Conservation (phyloP, 2,888 invertebrate species). For the Xestia c-nigrum region DNA sequence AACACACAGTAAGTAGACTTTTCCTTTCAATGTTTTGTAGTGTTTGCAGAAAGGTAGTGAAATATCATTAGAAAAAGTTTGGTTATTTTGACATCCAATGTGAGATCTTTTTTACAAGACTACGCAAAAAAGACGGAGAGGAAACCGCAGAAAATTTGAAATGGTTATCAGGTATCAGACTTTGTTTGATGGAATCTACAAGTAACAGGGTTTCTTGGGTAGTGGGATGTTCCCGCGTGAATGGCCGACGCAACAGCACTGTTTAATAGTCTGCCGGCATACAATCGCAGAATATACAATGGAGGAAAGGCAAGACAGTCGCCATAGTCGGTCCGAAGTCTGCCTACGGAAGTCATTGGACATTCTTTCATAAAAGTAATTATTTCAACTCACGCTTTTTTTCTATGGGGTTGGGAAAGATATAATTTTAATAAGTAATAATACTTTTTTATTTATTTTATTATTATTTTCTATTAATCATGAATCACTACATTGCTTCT, state of each 20-base stretch:
- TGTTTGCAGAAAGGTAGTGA: background rate
- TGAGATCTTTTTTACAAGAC: background rate
- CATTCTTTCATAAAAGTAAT: constrained; percentile 10
- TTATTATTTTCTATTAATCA: background rate
- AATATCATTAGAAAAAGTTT: background rate
- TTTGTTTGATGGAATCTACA: constrained; percentile 32
- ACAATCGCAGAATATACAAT: constrained; percentile 23
- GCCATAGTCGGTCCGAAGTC: constrained; percentile 8
- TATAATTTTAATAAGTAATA: too few species aligned
- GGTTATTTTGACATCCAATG: background rate
- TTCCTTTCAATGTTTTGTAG: background rate
- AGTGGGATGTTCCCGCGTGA: constrained; percentile 48
- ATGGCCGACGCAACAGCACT: background rate
- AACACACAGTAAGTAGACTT: background rate
- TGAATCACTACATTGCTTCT: background rate
- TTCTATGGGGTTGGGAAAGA: background rate
- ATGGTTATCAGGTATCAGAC: background rate
- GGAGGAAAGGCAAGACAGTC: constrained; percentile 21
- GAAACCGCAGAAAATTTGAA: constrained; percentile 3
- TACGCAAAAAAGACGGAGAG: background rate
- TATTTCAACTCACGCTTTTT: background rate
- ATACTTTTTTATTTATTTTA: too few species aligned
- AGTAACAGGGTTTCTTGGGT: constrained; percentile 30
- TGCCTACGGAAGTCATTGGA: constrained; percentile 18
- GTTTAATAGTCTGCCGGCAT: constrained; percentile 25